These are phyloP conservation scores for Scotopteryx bipunctaria DNA, from an alignment of 2,888 invertebrate species.

Conservation along the genomic window DNA sequence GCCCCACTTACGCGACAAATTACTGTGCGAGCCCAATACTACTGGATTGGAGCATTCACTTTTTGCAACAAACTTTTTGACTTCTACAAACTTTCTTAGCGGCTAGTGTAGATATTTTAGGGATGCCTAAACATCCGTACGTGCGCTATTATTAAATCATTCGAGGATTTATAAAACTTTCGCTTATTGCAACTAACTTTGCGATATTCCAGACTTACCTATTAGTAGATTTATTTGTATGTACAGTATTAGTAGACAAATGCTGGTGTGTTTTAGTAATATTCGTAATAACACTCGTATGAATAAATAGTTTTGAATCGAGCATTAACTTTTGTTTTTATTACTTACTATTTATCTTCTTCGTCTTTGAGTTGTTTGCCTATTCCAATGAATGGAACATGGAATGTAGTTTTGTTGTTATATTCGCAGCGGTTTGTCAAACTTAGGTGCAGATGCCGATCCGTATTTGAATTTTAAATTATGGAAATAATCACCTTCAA, in stretches of 20 bases:
- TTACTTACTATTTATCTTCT: background rate
- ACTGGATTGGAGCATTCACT: conserved; percentile 36
- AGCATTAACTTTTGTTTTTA: background rate
- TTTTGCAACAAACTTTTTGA: conserved; percentile 21
- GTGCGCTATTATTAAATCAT: too few species aligned
- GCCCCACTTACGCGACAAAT: conserved; percentile 52
- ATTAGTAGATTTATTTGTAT: too few species aligned
- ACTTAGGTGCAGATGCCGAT: conserved; percentile 1
- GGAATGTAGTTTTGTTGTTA: background rate
- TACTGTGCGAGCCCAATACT: conserved; percentile 43
- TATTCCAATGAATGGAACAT: too few species aligned
- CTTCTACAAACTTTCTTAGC: background rate
- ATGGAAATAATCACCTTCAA: conserved; percentile 25
- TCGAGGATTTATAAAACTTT: too few species aligned
- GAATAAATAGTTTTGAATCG: too few species aligned
- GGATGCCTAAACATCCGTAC: too few species aligned
- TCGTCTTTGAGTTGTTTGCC: too few species aligned
- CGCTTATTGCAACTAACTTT: too few species aligned
- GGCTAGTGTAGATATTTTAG: background rate
- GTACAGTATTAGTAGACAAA: too few species aligned
- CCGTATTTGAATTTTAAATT: conserved; percentile 22
- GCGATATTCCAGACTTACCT: background rate
- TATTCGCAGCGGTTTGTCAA: background rate
- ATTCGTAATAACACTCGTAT: too few species aligned
- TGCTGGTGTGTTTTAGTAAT: too few species aligned